phyloP scores from a whole-genome alignment of 2,888 invertebrate genomes.

The Stenichneumon culpator region DNA sequence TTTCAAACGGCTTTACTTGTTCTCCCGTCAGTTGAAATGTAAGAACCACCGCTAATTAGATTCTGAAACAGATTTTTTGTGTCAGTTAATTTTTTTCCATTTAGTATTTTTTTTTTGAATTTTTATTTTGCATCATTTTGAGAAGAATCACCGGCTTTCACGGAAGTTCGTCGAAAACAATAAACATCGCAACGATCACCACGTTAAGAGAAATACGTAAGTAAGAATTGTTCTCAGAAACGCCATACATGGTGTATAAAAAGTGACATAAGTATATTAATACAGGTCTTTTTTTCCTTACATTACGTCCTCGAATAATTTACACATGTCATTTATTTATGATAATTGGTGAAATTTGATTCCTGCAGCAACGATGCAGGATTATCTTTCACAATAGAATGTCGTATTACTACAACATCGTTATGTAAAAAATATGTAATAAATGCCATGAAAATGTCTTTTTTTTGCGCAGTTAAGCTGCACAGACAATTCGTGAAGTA shows the following conservation, averaged over 20 bases:
- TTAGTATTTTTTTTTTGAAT: no score
- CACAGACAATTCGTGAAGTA: background rate
- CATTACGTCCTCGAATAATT: no score
- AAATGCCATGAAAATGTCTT: background rate
- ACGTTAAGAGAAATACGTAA: background rate
- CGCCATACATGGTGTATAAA: no score
- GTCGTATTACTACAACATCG: no score
- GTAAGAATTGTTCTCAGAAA: background rate
- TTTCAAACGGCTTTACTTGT: background rate
- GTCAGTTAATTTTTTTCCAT: background rate
- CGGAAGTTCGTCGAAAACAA: background rate
- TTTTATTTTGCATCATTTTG: background rate
- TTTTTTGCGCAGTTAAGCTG: background rate
- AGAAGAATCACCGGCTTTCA: background rate
- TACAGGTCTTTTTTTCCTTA: no score
- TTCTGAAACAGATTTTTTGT: background rate
- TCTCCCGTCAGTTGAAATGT: background rate
- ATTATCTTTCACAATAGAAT: no score
- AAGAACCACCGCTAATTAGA: conserved; percentile 8
- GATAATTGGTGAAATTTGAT: no score
- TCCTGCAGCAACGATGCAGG: no score
- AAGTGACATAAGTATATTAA: no score
- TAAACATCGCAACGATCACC: background rate
- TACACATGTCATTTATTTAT: no score
- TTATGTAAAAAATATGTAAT: background rate